Evolutionary conservation across 2,888 invertebrate species (phyloP), one percentile per base, ranked within the genome.

Genomic region (Drosophila aldrichi): DNA sequence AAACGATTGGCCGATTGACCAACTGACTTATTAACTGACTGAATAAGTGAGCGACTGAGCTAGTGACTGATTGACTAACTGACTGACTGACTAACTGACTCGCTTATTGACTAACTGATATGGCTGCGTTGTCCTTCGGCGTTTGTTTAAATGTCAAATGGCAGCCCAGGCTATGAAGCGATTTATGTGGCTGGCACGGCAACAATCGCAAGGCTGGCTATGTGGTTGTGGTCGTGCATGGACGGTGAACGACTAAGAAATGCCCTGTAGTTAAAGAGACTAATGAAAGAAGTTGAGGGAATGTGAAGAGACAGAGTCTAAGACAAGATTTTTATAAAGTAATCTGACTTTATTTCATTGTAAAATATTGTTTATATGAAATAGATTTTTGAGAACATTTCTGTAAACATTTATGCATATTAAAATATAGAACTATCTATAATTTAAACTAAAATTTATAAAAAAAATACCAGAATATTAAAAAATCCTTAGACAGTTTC

Each of bases 141-240:
- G 18, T 38, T 51, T 52, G 69, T 60, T 63, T 44, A 76, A 85
- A 85, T 85, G 84, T 85, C 84, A 85, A 82, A 85, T 77, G 89
- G 69, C 87, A 63, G 68, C 51, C 6, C 49, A 54, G 76, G 49
- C 60, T 69, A 51, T 48, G 54, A 55, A 59, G 57, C 63, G 59
- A 62, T 64, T 72, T 76, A 70, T 70, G 66, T 74, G 77, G 60
- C 81, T 77, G 74, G 81, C 83, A 86, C 77, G 73, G 75, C 70
- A 73, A 64, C 70, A 62, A 14, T 25, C 32, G n/a, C 44, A 55
- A 61, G 29, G 34, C 55, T 55, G 36, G 43, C 2, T 10, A 16
- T 40, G 22, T n/a, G 46, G 0, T 14, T 32, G 4, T 38, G 12
- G 7, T 18, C 12, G 20, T 1, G 29, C 7, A 2, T 29, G 29